phyloP scores from a whole-genome alignment of 2,113 vertebrate species.

The Paracanthobrama guichenoti region DNA sequence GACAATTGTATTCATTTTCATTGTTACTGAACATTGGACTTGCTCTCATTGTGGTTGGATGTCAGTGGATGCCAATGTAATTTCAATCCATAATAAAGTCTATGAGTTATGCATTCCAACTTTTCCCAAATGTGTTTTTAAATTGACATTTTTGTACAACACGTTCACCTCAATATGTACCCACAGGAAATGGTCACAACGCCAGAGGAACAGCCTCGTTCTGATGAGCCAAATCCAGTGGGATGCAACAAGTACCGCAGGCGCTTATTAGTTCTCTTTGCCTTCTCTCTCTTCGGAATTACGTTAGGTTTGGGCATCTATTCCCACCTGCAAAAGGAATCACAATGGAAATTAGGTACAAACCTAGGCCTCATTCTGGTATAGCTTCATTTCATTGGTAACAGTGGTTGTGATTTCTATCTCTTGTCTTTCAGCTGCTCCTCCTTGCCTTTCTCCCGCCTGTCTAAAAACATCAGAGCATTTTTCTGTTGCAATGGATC shows the following conservation, averaged over 20 bases:
- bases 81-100: neutral
- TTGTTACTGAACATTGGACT: neutral
- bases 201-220: slow-evolving; percentile 42
- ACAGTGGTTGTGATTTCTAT: neutral
- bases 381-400: neutral
- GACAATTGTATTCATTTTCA: neutral
- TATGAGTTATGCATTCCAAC: neutral
- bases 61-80: neutral
- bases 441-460: slow-evolving; percentile 67
- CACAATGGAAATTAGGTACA: slow-evolving; percentile 14
- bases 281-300: slow-evolving; percentile 51
- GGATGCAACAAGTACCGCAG: slow-evolving; percentile 48
- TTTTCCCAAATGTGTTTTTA: neutral
- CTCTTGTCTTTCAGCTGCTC: slow-evolving; percentile 54
- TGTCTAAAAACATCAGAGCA: slow-evolving; percentile 65
- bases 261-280: slow-evolving; percentile 58
- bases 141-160: neutral
- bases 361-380: neutral
- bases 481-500: slow-evolving; percentile 71
- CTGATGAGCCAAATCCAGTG: slow-evolving; percentile 43
- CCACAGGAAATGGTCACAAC: slow-evolving; percentile 42
- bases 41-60: neutral
- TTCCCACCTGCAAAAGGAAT: slow-evolving; percentile 36
- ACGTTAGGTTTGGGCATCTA: slow-evolving; percentile 61
- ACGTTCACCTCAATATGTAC: neutral